Evolutionary conservation across 2,888 invertebrate species (phyloP), one percentile per base, ranked within the genome.

Genomic region (Tipula vernalis): DNA sequence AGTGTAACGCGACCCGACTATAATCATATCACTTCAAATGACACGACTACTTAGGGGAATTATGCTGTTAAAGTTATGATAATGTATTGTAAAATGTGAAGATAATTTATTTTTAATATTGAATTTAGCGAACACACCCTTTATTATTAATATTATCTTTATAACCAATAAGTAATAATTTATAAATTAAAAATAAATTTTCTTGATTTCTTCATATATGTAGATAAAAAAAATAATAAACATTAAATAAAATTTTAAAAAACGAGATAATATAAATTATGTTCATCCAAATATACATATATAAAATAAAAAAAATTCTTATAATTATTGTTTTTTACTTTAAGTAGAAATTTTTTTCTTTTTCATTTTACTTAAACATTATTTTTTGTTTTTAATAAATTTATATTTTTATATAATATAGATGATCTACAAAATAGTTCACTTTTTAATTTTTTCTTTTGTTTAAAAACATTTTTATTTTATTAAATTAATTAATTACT

Each of bases 241-340:
- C 71, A 71, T 71, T 71, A 71, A 71, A 71, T 71, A 71, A 71
- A 71, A 71, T 71, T 71, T 57, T 51, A 51, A 71, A 71, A 71
- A 71, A 71, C 71, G 71, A 71, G 71, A 71, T 51, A 71, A 71
- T 71, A 71, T 71, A 71, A 71, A 71, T 71, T 71, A 71, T 71
- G 8, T 71, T 71, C 28, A 28, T 71, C 28, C 8, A 71, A 51
- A 71, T 71, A 71, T 71, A 10, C 10, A 71, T 71, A 71, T 28
- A 18, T 71, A 71, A 71, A 71, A 71, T 71, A 71, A 71, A 71
- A n/a, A 71, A 57, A 39, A 71, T 10, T 10, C 71, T 71, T 71
- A 71, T 18, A 10, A 71, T 71, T 71, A 28, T 28, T 28, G 28
- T 28, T 71, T 57, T 51, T 71, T 71, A 71, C 71, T 71, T 71